These are phyloP conservation scores for Rhineura floridana DNA, from an alignment of 2,113 vertebrate species.

Conservation along the genomic window DNA sequence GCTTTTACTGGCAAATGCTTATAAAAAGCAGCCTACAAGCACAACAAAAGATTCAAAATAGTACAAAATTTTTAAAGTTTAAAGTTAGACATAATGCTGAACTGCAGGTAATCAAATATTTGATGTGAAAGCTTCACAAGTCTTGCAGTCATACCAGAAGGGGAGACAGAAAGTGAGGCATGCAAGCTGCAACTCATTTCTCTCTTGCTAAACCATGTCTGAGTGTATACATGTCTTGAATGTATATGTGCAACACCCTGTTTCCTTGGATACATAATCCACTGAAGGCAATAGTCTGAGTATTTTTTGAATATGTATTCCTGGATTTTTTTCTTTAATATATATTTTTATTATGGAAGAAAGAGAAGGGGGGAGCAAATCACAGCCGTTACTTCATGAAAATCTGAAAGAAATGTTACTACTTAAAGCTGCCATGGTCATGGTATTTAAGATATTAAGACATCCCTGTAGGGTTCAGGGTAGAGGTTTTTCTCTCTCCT, in stretches of 20 bases:
- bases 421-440: slow-evolving; percentile 70
- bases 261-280: slow-evolving; percentile 45
- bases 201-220: slow-evolving; percentile 21
- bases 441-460: slow-evolving; percentile 75
- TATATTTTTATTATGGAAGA: slow-evolving; percentile 34
- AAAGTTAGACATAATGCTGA: neutral
- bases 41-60: too few relatives aligned
- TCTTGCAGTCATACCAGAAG: neutral
- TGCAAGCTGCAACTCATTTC: neutral
- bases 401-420: slow-evolving; percentile 75
- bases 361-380: slow-evolving; percentile 34
- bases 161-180: neutral
- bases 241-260: slow-evolving; percentile 47
- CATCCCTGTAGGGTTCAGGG: slow-evolving; percentile 55
- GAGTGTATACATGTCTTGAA: slow-evolving; percentile 43
- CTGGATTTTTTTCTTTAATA: slow-evolving; percentile 38
- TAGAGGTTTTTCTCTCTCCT: slow-evolving; percentile 31
- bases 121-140: neutral
- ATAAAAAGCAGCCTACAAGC: too few relatives aligned
- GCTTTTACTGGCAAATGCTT: too few relatives aligned
- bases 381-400: slow-evolving; percentile 62
- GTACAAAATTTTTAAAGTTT: too few relatives aligned
- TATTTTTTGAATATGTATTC: slow-evolving; percentile 48
- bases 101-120: neutral
- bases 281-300: slow-evolving; percentile 60